Base-by-base conservation (phyloP, 2,797 vertebrate species). In the Pithecia hirsuta region DNA sequence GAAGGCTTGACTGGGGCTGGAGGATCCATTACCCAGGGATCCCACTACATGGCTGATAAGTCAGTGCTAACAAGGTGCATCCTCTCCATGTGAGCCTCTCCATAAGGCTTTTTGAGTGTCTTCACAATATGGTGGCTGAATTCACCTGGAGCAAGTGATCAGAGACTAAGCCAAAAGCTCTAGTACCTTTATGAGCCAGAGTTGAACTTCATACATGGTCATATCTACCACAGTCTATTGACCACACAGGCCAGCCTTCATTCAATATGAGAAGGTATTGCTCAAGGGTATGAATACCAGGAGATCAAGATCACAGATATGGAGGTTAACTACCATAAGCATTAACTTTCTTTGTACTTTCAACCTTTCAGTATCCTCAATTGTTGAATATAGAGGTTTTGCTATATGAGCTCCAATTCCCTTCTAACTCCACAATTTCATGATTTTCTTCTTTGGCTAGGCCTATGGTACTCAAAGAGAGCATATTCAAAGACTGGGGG, bases 371-470 rank as follows among this genome's bases (percentile, higher is more conserved):
- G 52, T 55, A 88, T 87, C 19, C 2, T 95, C 24, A 79, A 6
- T 11, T 90, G 14, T 87, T 50, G 55, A 64, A 84, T 67, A 44
- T 24, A n/a, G 39, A 74, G 4, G 76, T 93, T 93, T 91, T 91
- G 15, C 11, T 17, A 22, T 70, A 50, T 83, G 33, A 91, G 3
- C 30, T 87, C 57, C 57, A 70, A 30, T 88, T 87, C 33, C 64
- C 36, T 57, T 91, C 11, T 85, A 72, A 80, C 46, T 83, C 14
- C 61, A 50, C 82, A 90, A 59, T 90, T 95, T 46, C 36, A 75
- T 88, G 78, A 87, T 88, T 96, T 87, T 70, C 67, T 91, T 88
- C 20, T 92, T 96, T 8, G n/a, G 12, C 26, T 48, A 22, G 20
- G 50, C 52, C 86, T 59, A 46, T 81, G 33, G 5, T 41, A 91